These are phyloP conservation scores for Lophotis ruficrista DNA, from an alignment of 2,113 vertebrate genomes.

Conservation along the genomic window DNA sequence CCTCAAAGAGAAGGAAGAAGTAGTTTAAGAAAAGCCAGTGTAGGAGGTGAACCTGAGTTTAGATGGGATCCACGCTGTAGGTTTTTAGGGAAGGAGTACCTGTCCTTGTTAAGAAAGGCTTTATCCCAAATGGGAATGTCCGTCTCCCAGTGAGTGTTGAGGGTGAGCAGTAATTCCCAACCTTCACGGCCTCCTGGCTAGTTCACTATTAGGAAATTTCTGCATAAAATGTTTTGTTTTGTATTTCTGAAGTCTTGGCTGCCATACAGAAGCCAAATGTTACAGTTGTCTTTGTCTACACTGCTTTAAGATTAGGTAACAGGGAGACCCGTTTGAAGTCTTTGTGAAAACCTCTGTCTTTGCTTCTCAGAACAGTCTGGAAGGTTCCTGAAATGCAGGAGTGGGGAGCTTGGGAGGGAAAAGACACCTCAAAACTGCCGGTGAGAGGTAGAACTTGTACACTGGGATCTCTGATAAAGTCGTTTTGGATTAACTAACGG, in stretches of 20 bases:
- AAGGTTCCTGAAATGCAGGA: not conserved
- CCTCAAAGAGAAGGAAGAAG: not conserved
- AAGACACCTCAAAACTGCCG: not conserved
- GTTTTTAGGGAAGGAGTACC: not conserved
- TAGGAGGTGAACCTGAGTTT: not conserved
- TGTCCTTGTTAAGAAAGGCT: not conserved
- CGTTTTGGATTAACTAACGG: not conserved
- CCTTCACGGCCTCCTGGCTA: not conserved
- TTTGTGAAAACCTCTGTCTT: not conserved
- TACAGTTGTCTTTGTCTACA: not conserved
- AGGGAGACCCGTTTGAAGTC: not conserved
- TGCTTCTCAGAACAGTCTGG: not conserved
- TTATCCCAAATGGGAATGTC: not conserved
- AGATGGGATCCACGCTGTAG: not conserved
- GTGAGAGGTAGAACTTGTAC: not conserved
- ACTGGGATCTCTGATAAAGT: not conserved
- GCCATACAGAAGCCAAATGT: not conserved
- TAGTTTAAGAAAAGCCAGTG: not conserved
- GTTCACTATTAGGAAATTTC: not conserved
- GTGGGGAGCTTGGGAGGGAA: rapidly evolving
- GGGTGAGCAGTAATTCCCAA: not conserved
- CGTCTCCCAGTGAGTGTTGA: not conserved
- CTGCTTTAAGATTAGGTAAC: not conserved
- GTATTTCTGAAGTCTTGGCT: not conserved
- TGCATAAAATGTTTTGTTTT: not conserved